Percentiles rank a stretch among this genome's conserved stretches.
Conservation (phyloP, 2,888 invertebrate species). For the Coleophora flavipennella region DNA sequence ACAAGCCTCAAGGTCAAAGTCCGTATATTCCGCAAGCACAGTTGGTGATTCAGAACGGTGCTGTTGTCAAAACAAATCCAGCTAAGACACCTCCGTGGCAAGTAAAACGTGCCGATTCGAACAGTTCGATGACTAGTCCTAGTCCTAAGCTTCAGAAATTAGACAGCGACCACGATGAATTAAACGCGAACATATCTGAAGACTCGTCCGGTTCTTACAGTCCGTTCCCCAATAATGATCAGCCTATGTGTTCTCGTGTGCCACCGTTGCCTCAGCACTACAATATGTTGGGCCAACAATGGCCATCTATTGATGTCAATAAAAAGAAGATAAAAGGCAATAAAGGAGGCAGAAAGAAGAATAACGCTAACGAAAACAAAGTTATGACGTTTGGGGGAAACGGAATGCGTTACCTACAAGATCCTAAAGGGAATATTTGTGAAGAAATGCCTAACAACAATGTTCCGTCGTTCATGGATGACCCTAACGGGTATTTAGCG, state of each 20-base stretch:
- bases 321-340: slow-evolving; percentile 73
- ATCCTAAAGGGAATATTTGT: slow-evolving; percentile 52
- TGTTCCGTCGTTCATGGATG: slow-evolving; percentile 90
- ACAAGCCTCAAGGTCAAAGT: slow-evolving; percentile 38
- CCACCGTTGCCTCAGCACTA: slow-evolving; percentile 81
- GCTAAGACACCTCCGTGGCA: slow-evolving; percentile 76
- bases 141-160: slow-evolving; percentile 45
- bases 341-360: slow-evolving; percentile 69
- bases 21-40: slow-evolving; percentile 55
- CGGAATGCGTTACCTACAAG: slow-evolving; percentile 45
- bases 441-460: slow-evolving; percentile 66
- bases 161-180: slow-evolving; percentile 53
- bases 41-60: slow-evolving; percentile 60
- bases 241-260: slow-evolving; percentile 77
- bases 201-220: slow-evolving; percentile 45
- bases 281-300: slow-evolving; percentile 59
- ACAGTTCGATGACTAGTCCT: slow-evolving; percentile 40
- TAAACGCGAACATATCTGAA: slow-evolving; percentile 44
- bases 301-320: slow-evolving; percentile 45
- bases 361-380: slow-evolving; percentile 40
- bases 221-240: slow-evolving; percentile 50
- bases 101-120: slow-evolving; percentile 54
- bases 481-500: slow-evolving; percentile 91
- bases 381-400: slow-evolving; percentile 39
- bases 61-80: slow-evolving; percentile 62